Percentiles rank a stretch among this genome's conserved stretches.
These are phyloP conservation scores for Labroides dimidiatus DNA, from an alignment of 2,797 vertebrate genomes.

Conservation along the genomic window DNA sequence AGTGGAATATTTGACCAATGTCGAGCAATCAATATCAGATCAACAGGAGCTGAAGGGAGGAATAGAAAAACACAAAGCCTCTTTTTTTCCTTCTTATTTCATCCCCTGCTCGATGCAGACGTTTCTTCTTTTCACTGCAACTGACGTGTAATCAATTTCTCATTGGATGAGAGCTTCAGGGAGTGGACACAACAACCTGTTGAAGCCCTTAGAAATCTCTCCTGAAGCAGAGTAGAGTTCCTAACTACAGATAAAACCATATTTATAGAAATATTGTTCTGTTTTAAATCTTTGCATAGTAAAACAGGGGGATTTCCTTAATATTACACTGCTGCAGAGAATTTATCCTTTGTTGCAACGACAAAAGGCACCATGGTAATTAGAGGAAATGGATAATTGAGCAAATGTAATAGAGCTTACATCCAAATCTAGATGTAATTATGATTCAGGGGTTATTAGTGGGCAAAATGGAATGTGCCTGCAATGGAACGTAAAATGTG, in stretches of 20 bases:
- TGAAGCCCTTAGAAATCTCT: constrained; percentile 45
- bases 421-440: constrained; percentile 62
- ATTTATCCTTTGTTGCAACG: constrained; percentile 32
- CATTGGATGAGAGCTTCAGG: constrained; percentile 49
- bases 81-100: constrained; percentile 31
- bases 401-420: constrained; percentile 54
- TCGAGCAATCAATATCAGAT: constrained; percentile 75
- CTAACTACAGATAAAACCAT: background rate
- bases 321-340: constrained; percentile 21
- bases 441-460: constrained; percentile 62
- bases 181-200: constrained; percentile 50
- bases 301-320: constrained; percentile 6
- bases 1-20: constrained; percentile 74
- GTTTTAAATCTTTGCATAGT: constrained; percentile 23
- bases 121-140: constrained; percentile 62
- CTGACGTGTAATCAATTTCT: constrained; percentile 79
- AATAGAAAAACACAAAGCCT: constrained; percentile 29
- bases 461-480: constrained; percentile 53
- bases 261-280: constrained; percentile 10
- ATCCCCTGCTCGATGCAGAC: constrained; percentile 29
- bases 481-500: constrained; percentile 57
- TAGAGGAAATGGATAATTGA: constrained; percentile 57
- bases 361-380: constrained; percentile 39
- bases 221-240: constrained; percentile 27
- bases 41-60: constrained; percentile 59